phyloP scores from a whole-genome alignment of 1,140 invertebrate species.

The Cherax destructor region DNA sequence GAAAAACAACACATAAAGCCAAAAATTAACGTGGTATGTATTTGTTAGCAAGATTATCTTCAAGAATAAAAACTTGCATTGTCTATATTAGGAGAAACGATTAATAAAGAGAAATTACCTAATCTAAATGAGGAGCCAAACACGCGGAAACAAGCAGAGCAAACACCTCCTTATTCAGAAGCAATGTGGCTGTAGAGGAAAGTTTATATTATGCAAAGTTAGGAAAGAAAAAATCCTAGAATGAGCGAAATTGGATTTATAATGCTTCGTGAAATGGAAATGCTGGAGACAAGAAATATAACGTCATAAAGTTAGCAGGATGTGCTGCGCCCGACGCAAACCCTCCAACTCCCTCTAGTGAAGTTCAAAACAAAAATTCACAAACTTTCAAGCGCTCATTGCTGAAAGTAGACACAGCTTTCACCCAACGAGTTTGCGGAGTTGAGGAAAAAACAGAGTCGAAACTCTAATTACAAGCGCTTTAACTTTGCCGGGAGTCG shows the following conservation, averaged over 20 bases:
- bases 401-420: slow-evolving; percentile 7
- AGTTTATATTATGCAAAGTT: too few relatives aligned
- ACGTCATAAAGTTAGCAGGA: neutral
- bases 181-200: neutral
- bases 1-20: too few relatives aligned
- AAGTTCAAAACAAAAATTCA: neutral
- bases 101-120: too few relatives aligned
- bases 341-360: neutral
- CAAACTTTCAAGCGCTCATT: slow-evolving; percentile 11
- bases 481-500: neutral
- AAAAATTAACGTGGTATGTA: too few relatives aligned
- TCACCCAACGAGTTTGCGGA: neutral
- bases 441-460: neutral
- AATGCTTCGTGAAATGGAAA: neutral
- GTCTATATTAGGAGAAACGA: too few relatives aligned
- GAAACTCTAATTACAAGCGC: slow-evolving; percentile 14
- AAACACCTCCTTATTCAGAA: neutral
- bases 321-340: neutral
- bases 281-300: neutral
- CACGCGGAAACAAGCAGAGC: too few relatives aligned
- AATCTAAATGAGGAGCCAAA: too few relatives aligned
- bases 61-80: too few relatives aligned
- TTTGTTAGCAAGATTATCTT: too few relatives aligned
- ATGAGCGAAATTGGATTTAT: too few relatives aligned
- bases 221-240: neutral